A percentile compares a stretch with the other conserved stretches of the same genome.
phyloP scores from a whole-genome alignment of 2,888 invertebrate species.

The Galeopsomyia nigrocyanea region DNA sequence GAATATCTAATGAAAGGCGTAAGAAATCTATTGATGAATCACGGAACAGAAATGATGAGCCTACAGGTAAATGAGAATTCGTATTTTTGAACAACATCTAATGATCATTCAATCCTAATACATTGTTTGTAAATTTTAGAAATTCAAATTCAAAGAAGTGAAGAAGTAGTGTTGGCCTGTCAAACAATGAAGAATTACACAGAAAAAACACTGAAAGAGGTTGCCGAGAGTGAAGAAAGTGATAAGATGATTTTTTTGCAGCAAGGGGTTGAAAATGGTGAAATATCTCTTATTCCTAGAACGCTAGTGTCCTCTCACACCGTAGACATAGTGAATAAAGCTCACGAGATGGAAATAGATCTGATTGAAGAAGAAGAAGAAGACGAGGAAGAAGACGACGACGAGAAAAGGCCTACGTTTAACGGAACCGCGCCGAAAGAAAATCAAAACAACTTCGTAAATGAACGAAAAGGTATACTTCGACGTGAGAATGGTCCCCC shows the following conservation, averaged over 20 bases:
- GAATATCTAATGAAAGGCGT: slow-evolving; percentile 47
- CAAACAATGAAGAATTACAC: slow-evolving; percentile 58
- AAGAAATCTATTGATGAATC: slow-evolving; percentile 42
- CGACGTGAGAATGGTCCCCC: slow-evolving; percentile 35
- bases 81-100: background rate
- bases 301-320: background rate
- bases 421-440: slow-evolving; percentile 37
- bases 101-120: slow-evolving; percentile 2
- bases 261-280: slow-evolving; percentile 34
- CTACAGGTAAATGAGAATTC: slow-evolving; percentile 23
- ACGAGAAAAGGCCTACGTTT: background rate
- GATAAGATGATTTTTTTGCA: slow-evolving; percentile 17
- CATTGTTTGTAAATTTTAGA: slow-evolving; percentile 31
- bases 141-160: slow-evolving; percentile 26
- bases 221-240: slow-evolving; percentile 51
- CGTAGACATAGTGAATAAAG: slow-evolving; percentile 19
- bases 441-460: slow-evolving; percentile 29
- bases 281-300: slow-evolving; percentile 35
- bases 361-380: slow-evolving; percentile 24
- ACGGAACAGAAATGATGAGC: slow-evolving; percentile 25
- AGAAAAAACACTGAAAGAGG: slow-evolving; percentile 56
- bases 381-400: slow-evolving; percentile 29
- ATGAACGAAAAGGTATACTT: slow-evolving; percentile 39
- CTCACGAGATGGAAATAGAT: slow-evolving; percentile 45
- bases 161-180: slow-evolving; percentile 32